Percentiles rank a stretch among this genome's conserved stretches.
Conservation (phyloP, 92 coral and sea anemone species). For the Galaxea fascicularis region DNA sequence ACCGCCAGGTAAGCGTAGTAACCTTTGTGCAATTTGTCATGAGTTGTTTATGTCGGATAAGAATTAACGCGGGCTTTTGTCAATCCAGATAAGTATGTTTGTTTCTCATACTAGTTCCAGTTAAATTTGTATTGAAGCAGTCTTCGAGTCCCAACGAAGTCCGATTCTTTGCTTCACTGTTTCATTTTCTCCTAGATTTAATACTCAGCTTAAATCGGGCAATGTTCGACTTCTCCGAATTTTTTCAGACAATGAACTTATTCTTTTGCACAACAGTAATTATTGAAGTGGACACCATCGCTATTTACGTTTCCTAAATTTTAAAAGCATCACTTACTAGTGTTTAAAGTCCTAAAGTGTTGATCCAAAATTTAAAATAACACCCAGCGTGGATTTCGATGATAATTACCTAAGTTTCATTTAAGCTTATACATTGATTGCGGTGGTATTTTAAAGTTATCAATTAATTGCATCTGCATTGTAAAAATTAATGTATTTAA, state of each 20-base stretch:
- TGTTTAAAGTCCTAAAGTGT: too few relatives aligned
- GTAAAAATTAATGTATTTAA: too few relatives aligned
- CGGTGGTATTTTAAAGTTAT: too few relatives aligned
- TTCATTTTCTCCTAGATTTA: neutral
- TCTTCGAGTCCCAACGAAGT: too few relatives aligned
- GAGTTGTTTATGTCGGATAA: constrained; percentile 3
- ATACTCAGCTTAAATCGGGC: neutral
- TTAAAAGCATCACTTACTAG: neutral
- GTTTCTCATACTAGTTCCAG: neutral
- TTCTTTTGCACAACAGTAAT: neutral
- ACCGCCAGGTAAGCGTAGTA: constrained; percentile 79
- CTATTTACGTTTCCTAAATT: neutral
- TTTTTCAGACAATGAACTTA: neutral
- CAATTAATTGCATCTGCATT: too few relatives aligned
- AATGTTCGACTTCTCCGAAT: constrained; percentile 11
- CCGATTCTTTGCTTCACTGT: too few relatives aligned
- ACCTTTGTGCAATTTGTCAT: neutral
- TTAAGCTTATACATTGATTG: neutral
- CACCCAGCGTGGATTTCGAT: too few relatives aligned
- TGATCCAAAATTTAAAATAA: too few relatives aligned
- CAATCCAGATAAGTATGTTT: neutral
- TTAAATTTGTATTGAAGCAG: neutral
- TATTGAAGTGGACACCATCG: neutral
- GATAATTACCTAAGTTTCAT: neutral
- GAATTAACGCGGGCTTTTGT: neutral